Percentiles rank a stretch among this genome's conserved stretches.
phyloP scores from a whole-genome alignment of 37 sponge, comb jelly and placozoan genomes.

The Theonella swinhoei region DNA sequence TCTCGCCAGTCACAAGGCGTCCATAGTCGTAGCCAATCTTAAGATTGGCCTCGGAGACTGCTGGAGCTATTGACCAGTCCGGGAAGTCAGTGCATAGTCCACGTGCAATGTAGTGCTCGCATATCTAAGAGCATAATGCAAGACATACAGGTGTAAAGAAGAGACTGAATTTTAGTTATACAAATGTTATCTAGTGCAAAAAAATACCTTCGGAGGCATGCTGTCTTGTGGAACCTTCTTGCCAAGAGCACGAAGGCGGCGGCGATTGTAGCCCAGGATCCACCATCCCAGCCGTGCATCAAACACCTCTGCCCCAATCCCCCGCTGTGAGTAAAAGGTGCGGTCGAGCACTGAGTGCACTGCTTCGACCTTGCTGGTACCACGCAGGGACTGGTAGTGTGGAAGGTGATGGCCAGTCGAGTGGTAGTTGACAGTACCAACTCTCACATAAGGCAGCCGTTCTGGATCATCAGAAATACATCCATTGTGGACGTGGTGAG shows the following conservation, averaged over 20 bases:
- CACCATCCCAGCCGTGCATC: constrained; percentile 61
- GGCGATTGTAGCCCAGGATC: constrained; percentile 51
- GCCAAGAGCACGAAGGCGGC: constrained; percentile 52
- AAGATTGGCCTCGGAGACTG: constrained; percentile 36
- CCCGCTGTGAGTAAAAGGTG: constrained; percentile 53
- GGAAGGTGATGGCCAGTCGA: constrained; percentile 19
- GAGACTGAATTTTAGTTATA: too few species aligned
- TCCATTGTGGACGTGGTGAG: constrained; percentile 50
- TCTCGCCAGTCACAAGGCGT: constrained; percentile 45
- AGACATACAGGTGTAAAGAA: neutral
- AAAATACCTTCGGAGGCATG: constrained; percentile 44
- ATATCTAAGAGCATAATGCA: neutral
- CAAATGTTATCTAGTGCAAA: neutral
- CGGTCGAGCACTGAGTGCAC: constrained; percentile 56
- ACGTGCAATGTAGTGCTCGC: constrained; percentile 51
- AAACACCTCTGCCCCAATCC: constrained; percentile 53
- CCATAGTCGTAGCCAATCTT: constrained; percentile 61
- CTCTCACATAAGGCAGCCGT: constrained; percentile 35
- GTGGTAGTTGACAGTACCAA: constrained; percentile 31
- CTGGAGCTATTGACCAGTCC: constrained; percentile 50
- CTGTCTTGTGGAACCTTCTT: constrained; percentile 57
- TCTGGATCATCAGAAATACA: constrained; percentile 55
- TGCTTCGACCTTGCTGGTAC: constrained; percentile 57
- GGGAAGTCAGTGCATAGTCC: constrained; percentile 50
- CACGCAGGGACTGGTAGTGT: constrained; percentile 47